Conservation (phyloP, 2,888 invertebrate genomes). For the Brachyopa scutellaris region DNA sequence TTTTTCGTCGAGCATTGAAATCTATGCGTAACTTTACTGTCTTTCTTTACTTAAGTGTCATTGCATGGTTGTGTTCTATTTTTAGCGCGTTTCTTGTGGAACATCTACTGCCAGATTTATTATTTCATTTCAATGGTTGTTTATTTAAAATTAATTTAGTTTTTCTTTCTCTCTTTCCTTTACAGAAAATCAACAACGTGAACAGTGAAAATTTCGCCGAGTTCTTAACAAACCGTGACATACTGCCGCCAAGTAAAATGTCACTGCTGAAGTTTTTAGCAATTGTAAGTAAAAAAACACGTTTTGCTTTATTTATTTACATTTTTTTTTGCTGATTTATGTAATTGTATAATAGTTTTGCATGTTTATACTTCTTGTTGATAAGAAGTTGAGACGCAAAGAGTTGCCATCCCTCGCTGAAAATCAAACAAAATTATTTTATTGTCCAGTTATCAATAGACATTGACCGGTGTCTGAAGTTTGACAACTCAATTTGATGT, state of each 20-base stretch:
- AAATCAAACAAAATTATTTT: neutral
- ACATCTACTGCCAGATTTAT: too few species aligned
- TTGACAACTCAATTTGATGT: constrained; percentile 4
- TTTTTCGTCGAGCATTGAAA: too few species aligned
- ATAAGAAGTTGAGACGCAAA: neutral
- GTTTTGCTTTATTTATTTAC: neutral
- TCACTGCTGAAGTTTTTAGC: constrained; percentile 88
- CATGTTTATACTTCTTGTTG: neutral
- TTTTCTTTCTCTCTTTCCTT: constrained; percentile 58
- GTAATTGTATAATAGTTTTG: constrained; percentile 2
- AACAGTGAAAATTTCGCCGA: constrained; percentile 79
- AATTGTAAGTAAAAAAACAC: constrained; percentile 86
- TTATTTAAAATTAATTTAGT: neutral
- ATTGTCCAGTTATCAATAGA: neutral
- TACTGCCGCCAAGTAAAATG: constrained; percentile 78
- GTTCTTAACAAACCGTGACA: constrained; percentile 78
- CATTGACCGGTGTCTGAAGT: constrained; percentile 44
- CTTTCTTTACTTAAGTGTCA: too few species aligned
- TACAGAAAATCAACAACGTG: constrained; percentile 77
- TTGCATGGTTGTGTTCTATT: neutral
- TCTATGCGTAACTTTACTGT: too few species aligned
- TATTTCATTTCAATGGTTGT: too few species aligned
- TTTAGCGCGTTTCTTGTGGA: constrained; percentile 1
- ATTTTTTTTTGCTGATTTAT: neutral
- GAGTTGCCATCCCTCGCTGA: constrained; percentile 25